These are phyloP conservation scores for Pluvianellus socialis DNA, from an alignment of 2,113 vertebrate genomes.

Conservation along the genomic window DNA sequence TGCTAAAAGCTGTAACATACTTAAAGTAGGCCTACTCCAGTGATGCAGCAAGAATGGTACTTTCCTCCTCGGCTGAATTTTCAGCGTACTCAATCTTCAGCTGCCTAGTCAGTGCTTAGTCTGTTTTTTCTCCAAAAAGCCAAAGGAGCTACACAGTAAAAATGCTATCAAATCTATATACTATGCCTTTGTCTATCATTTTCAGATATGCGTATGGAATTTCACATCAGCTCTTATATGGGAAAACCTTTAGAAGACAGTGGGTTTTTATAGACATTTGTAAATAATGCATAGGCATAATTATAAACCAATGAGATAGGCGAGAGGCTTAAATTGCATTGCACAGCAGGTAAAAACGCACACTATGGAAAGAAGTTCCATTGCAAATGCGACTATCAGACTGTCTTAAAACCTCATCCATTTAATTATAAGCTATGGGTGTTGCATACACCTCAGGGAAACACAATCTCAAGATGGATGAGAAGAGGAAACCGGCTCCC, in stretches of 20 bases:
- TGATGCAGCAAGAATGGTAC: background rate
- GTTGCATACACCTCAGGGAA: background rate
- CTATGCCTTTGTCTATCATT: background rate
- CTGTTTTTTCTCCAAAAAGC: background rate
- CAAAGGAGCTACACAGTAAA: background rate
- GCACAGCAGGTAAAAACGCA: background rate
- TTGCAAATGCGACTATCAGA: fast-evolving
- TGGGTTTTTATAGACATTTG: background rate
- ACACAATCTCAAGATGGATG: background rate
- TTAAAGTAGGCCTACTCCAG: background rate
- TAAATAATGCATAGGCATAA: background rate
- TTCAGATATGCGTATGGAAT: background rate
- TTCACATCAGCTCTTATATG: background rate
- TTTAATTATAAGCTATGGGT: background rate
- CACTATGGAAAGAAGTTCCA: fast-evolving
- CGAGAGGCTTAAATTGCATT: background rate
- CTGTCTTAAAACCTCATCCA: background rate
- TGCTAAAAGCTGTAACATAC: background rate
- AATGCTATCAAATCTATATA: background rate
- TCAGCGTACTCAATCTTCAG: background rate
- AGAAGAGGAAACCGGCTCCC: background rate
- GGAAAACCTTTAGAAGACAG: background rate
- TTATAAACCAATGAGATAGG: fast-evolving
- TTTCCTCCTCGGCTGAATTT: background rate
- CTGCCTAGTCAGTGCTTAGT: background rate